phyloP scores from a whole-genome alignment of 2,113 vertebrate genomes.

The Rhodinocichla rosea region DNA sequence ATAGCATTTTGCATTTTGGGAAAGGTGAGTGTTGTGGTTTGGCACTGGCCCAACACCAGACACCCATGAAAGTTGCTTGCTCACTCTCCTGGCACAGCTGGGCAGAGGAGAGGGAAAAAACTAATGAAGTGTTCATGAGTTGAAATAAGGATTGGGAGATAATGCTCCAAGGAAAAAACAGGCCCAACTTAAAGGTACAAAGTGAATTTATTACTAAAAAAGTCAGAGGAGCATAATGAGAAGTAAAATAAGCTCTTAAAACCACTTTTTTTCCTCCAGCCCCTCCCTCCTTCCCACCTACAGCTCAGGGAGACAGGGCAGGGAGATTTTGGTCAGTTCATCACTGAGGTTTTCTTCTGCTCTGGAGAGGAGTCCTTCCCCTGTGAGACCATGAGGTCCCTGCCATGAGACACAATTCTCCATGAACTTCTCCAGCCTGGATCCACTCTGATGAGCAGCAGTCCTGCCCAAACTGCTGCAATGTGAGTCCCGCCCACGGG shows the following conservation, averaged over 20 bases:
- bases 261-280: rapidly evolving
- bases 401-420: too few species aligned
- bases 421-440: too few species aligned
- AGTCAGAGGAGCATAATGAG: too few species aligned
- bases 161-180: neutral
- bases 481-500: too few species aligned
- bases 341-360: too few species aligned
- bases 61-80: rapidly evolving
- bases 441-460: too few species aligned
- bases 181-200: neutral
- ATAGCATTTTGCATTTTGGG: neutral
- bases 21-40: neutral
- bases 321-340: neutral
- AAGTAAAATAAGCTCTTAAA: neutral
- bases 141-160: neutral
- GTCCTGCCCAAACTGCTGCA: too few species aligned
- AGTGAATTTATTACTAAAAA: neutral
- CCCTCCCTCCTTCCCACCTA: rapidly evolving
- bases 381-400: too few species aligned
- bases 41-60: neutral
- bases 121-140: neutral
- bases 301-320: rapidly evolving
- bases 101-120: neutral
- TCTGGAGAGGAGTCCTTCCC: too few species aligned
- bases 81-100: neutral